Base-by-base conservation (phyloP, 1,140 invertebrate genomes). In the Thrips palmi region DNA sequence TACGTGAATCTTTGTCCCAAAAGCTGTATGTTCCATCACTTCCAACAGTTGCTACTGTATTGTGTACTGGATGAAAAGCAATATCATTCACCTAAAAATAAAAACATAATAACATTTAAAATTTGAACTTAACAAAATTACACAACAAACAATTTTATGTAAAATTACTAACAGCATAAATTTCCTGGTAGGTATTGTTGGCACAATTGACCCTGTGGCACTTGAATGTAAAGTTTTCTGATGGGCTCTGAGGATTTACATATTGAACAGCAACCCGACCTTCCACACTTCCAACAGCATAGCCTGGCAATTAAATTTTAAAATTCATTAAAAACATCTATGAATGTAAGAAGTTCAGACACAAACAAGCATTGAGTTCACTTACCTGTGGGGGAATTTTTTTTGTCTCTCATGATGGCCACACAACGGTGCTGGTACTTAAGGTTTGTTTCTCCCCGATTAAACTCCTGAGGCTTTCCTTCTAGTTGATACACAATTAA, bases 211-310 rank as follows among this genome's bases (percentile, higher is more conserved):
- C 87, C 15, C 96, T 69, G 59, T 99, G 96, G 62, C 96, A 99
- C 63, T 99, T 99, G 55, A 99, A 99, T 2, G 94, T 98, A 56
- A 99, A 99, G 59, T 98, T 99, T 50, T 98, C 93, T 59, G 97
- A 97, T 2, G 91, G 84, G 62, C 87, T 94, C 14, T 70, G 58
- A 4, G 89, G 74, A 56, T 84, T 89, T 0, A 96, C 78, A 56
- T 96, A 94, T 52, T 97, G 91, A 50, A 98, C 96, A 18, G 89
- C 92, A 2, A 97, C 92, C 28, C 92, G 70, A 23, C 87, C 88
- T 60, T 93, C 88, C 11, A 92, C 84, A 49, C 82, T 87, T 34
- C 93, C 93, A 21, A 97, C 59, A 1, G 89, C 92, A 65, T 91
- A 97, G 10, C 89, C 89, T 50, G 65, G 64, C 12, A 77, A n/a